These are phyloP conservation scores for Hirtodrosophila trivittata DNA, from an alignment of 2,888 invertebrate species.

Conservation along the genomic window DNA sequence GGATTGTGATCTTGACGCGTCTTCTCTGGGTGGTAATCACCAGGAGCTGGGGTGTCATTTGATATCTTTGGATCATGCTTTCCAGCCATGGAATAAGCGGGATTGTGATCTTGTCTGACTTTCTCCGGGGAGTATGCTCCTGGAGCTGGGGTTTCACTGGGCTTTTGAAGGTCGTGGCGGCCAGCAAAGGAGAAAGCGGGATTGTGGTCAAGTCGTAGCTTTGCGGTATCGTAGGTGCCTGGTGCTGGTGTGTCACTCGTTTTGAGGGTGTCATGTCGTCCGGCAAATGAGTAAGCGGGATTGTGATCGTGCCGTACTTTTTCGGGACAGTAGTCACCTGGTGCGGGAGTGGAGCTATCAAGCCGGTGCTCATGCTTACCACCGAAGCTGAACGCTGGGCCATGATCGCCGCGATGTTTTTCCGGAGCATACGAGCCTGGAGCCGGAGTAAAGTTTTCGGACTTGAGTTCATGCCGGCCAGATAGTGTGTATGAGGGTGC, in stretches of 20 bases:
- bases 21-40: conserved; percentile 85
- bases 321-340: conserved; percentile 87
- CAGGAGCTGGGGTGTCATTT: conserved; percentile 87
- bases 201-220: conserved; percentile 84
- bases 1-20: conserved; percentile 85
- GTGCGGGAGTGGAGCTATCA: conserved; percentile 86
- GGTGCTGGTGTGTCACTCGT: conserved; percentile 87
- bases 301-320: conserved; percentile 84
- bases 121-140: conserved; percentile 85
- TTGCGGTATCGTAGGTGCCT: conserved; percentile 87
- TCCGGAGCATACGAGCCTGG: conserved; percentile 86
- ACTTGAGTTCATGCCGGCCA: conserved; percentile 71
- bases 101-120: conserved; percentile 84
- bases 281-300: conserved; percentile 90
- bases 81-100: conserved; percentile 87
- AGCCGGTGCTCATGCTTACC: conserved; percentile 85
- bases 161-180: conserved; percentile 81
- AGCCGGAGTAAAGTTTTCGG: conserved; percentile 80
- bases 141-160: conserved; percentile 81
- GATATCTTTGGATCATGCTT: conserved; percentile 86
- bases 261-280: conserved; percentile 80
- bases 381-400: conserved; percentile 87
- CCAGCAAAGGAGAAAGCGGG: conserved; percentile 87
- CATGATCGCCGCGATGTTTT: conserved; percentile 83
- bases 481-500: conserved; percentile 85